Conservation (phyloP, 2,797 vertebrate species). For the Microctenopoma lineatum region DNA sequence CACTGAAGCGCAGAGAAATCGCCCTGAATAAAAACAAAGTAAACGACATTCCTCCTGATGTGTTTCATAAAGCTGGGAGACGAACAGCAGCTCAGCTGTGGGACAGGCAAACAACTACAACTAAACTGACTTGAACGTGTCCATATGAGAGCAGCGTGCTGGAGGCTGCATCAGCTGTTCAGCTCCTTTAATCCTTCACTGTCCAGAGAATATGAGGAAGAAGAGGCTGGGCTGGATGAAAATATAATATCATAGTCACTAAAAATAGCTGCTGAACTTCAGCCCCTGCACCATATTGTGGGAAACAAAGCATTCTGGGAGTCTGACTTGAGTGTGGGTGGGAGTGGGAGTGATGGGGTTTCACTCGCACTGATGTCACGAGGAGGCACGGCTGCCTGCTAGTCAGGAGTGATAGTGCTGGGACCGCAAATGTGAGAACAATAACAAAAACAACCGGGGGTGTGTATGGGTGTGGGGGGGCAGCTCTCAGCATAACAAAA, state of each 20-base stretch:
- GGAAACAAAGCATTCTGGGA: conserved; percentile 15
- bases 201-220: not conserved
- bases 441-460: conserved; percentile 36
- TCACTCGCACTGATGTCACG: conserved; percentile 1
- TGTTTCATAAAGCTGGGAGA: conserved; percentile 38
- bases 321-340: not conserved
- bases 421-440: conserved; percentile 20
- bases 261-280: conserved; percentile 36
- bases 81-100: conserved; percentile 26
- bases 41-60: conserved; percentile 37
- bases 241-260: conserved; percentile 13
- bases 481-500: conserved; percentile 1
- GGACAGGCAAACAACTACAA: not conserved
- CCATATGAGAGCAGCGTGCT: not conserved
- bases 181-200: conserved; percentile 15
- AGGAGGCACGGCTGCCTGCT: not conserved
- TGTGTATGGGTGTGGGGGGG: not conserved
- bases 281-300: conserved; percentile 26
- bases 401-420: not conserved
- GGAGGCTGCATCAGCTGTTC: not conserved
- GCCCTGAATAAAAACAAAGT: conserved; percentile 22
- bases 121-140: conserved; percentile 1
- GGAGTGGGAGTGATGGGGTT: not conserved
- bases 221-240: conserved; percentile 7
- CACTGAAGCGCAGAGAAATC: conserved; percentile 39